These are phyloP conservation scores for Prostheceraeus crozeri DNA, from an alignment of 2,888 invertebrate genomes.

Conservation along the genomic window DNA sequence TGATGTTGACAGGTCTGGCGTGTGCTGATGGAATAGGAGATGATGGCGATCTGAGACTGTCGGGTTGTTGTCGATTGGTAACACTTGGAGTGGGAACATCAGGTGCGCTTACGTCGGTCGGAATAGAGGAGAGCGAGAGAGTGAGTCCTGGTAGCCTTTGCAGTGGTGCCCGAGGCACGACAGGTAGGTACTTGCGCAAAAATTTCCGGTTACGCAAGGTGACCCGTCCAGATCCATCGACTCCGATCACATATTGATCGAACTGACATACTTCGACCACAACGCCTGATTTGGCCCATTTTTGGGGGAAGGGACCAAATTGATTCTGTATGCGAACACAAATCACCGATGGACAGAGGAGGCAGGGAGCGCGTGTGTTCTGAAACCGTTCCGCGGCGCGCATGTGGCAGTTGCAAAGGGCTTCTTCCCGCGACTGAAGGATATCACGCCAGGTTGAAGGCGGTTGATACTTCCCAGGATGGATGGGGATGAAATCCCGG, in stretches of 20 bases:
- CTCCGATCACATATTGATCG: conserved; percentile 25
- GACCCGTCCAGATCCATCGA: conserved; percentile 10
- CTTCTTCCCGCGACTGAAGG: no score
- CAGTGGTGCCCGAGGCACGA: no score
- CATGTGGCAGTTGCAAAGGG: background rate
- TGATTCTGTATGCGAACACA: conserved; percentile 27
- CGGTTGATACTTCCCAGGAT: no score
- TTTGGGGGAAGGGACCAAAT: background rate
- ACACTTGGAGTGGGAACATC: no score
- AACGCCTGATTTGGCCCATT: conserved; percentile 25
- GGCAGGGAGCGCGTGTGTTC: conserved; percentile 3
- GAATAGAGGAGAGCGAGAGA: no score
- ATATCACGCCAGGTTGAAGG: no score
- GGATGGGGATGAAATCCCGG: conserved; percentile 31
- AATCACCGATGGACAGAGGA: background rate
- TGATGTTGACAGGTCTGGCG: no score
- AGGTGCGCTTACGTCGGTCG: no score
- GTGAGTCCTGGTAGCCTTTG: no score
- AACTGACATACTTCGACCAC: conserved; percentile 24
- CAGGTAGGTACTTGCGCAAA: background rate
- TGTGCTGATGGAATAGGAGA: no score
- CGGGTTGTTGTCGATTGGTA: no score
- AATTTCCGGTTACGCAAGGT: conserved; percentile 18
- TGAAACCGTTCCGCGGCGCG: conserved; percentile 1
- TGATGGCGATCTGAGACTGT: no score